Evolutionary conservation across 2,113 vertebrate genomes (phyloP).

Genomic region (Ovis aries): DNA sequence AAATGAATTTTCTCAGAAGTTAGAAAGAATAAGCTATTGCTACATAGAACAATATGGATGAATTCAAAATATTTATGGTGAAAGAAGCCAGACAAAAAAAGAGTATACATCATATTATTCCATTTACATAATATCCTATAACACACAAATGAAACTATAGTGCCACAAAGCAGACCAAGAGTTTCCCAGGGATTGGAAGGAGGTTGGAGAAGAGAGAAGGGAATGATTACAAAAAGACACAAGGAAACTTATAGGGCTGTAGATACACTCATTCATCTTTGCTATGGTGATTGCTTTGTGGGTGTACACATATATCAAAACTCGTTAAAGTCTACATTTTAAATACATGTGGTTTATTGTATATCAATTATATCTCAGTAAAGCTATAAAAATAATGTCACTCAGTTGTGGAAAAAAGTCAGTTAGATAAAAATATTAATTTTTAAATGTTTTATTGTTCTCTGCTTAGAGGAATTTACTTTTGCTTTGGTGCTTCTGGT

Average conservation of each 20-base stretch:
- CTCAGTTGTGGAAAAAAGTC: not conserved
- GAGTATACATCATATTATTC: not conserved
- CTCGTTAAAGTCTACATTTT: not conserved
- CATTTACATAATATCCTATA: not conserved
- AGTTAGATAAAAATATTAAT: not conserved
- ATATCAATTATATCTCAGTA: not conserved
- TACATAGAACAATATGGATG: not conserved
- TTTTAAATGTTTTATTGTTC: not conserved
- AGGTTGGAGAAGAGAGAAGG: not conserved
- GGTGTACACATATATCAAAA: not conserved
- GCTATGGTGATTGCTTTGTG: not conserved
- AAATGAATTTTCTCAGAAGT: not conserved
- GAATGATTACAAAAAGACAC: not conserved
- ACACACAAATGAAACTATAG: not conserved
- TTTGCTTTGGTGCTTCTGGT: not conserved
- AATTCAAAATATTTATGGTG: not conserved
- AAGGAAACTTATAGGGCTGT: not conserved
- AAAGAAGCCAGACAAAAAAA: not conserved
- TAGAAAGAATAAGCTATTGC: not conserved
- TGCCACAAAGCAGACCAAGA: not conserved
- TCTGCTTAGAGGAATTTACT: not conserved
- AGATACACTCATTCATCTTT: not conserved
- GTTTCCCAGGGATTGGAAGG: not conserved
- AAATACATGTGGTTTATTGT: not conserved
- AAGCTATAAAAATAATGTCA: constrained; percentile 35